Percentiles rank a stretch among this genome's conserved stretches.
Conservation (phyloP, 37 sponge, comb jelly and placozoan species). For the Aphrocallistes beatrix region DNA sequence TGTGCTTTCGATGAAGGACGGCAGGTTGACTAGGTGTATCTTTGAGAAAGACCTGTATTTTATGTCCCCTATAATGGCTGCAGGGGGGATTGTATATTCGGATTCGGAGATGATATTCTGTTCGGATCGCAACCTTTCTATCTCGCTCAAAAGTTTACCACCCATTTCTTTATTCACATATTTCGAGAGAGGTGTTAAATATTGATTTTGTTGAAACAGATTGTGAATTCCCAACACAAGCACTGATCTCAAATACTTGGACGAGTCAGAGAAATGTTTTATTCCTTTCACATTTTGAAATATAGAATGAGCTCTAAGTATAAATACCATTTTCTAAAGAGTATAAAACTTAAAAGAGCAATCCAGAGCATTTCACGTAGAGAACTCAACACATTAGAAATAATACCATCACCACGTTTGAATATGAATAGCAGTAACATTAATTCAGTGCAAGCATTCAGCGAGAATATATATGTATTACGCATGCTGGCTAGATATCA, state of each 20-base stretch:
- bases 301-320: no score
- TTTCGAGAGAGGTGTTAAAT: background rate
- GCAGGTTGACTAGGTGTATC: background rate
- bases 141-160: background rate
- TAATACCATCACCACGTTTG: no score
- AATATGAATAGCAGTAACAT: background rate
- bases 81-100: background rate
- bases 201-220: background rate
- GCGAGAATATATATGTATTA: no score
- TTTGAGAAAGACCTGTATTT: background rate
- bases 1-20: background rate
- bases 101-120: background rate
- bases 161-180: background rate
- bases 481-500: no score
- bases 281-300: no score
- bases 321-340: no score
- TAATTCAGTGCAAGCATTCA: background rate
- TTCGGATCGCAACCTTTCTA: background rate
- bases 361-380: no score
- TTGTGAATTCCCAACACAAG: background rate
- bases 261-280: no score
- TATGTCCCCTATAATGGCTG: background rate
- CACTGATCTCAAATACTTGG: background rate
- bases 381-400: no score
- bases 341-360: no score